A percentile compares a stretch with the other conserved stretches of the same genome.
Evolutionary conservation across 2,113 vertebrate genomes (phyloP).

Genomic region (Gymnocephalus cernua): DNA sequence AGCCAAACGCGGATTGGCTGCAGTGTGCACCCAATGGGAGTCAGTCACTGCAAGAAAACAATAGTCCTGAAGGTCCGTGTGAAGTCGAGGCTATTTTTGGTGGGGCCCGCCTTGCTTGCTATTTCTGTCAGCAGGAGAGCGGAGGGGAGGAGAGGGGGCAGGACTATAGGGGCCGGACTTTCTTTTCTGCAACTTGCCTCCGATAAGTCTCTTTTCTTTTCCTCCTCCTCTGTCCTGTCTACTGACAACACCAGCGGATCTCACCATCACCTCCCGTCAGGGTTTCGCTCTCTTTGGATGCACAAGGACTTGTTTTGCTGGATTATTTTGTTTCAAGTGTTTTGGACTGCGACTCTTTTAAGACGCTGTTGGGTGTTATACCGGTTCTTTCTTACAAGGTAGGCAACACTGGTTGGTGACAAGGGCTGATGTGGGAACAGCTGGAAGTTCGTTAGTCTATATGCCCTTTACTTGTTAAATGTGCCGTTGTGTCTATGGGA

Average conservation of each 20-base stretch:
- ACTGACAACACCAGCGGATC: constrained; percentile 48
- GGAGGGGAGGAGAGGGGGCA: constrained; percentile 49
- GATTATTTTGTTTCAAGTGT: constrained; percentile 46
- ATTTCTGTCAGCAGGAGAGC: constrained; percentile 82
- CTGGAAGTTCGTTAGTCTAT: neutral
- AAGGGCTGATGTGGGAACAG: neutral
- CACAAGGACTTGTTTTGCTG: constrained; percentile 4
- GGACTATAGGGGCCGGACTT: constrained; percentile 66
- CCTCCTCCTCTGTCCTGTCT: constrained; percentile 20
- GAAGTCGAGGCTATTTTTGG: constrained; percentile 85
- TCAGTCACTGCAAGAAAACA: constrained; percentile 66
- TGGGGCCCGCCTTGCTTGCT: constrained; percentile 81
- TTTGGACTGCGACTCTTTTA: neutral
- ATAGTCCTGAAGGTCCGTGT: constrained; percentile 72
- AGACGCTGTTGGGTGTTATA: neutral
- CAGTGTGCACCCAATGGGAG: constrained; percentile 56
- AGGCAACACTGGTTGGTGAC: constrained; percentile 37
- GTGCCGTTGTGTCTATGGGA: neutral
- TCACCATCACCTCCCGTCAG: constrained; percentile 47
- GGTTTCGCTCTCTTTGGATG: constrained; percentile 11
- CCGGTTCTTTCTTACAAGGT: constrained; percentile 46
- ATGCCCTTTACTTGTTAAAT: neutral
- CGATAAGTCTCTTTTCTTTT: constrained; percentile 60
- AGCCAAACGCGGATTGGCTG: constrained; percentile 62
- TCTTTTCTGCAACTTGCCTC: constrained; percentile 68